Evolutionary conservation across 2,113 vertebrate genomes (phyloP), one percentile per base, ranked within the genome.

Genomic region (Phylloscopus whistleri): DNA sequence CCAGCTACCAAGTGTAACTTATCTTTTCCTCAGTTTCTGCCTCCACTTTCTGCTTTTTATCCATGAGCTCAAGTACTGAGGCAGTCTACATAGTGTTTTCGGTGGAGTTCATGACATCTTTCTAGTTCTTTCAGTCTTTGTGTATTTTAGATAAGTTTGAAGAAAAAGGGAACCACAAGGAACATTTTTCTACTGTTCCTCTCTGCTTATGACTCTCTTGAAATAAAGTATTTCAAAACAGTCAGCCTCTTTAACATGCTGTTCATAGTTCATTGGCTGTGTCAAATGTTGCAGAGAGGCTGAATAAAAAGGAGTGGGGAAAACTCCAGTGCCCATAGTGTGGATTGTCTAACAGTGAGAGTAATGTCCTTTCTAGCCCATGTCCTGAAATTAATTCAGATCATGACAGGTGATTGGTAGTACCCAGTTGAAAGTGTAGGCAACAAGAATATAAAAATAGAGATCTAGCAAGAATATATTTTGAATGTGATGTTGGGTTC

Each of bases 21-120:
- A 9, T 3, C 30, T 91, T 87, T 81, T 95, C 24, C 58, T 79
- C 55, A 35, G 39, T 68, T 91, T 93, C 81, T 79, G 27, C 53
- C 87, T 93, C 67, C 37, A 68, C 43, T 31, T 84, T 59, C 58
- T 95, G 68, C 59, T 83, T 94, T 91, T 93, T 62, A 55, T 88
- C 79, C 49, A 37, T 80, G 30, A 93, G 39, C n/a, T 92, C 20
- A 76, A 85, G 58, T 68, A 73, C 53, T 41, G 41, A 84, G 59
- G 49, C 67, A 56, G 58, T 51, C 28, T 80, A 13, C 49, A 8
- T 8, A 49, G 41, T 59, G 27, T 82, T 91, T 89, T 93, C 66
- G 56, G 70, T 84, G 28, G 59, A 67, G 55, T 91, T 87, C 73
- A 53, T 15, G 14, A 74, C 56, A 84, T 6, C 26, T 87, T 78